A percentile compares a stretch with the other conserved stretches of the same genome.
phyloP scores from a whole-genome alignment of 1,140 invertebrate genomes.

The Bactericera cockerelli region DNA sequence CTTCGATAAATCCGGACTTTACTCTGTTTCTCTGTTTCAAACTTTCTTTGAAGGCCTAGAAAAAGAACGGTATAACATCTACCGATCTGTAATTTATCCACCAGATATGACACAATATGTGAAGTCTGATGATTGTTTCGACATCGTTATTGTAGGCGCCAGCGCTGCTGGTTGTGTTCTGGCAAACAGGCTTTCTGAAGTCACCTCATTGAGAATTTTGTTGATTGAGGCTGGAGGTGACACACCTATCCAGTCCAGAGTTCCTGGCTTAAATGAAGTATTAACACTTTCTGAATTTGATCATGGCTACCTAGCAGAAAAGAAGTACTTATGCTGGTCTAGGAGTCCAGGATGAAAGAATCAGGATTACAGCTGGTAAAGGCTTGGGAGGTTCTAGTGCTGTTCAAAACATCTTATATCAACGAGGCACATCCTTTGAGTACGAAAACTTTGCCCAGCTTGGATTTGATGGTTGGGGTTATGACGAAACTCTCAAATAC shows the following conservation, averaged over 20 bases:
- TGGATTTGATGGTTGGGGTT: background rate
- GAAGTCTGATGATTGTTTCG: slow-evolving; percentile 24
- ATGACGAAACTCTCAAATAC: slow-evolving; percentile 2
- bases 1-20: background rate
- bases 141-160: slow-evolving; percentile 78
- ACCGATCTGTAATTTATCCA: background rate
- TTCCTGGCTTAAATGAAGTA: background rate
- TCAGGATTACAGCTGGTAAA: background rate
- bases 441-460: slow-evolving; percentile 3
- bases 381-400: slow-evolving; percentile 5
- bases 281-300: background rate
- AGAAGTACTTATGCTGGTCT: background rate
- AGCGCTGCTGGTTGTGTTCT: slow-evolving; percentile 81
- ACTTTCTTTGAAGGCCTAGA: background rate
- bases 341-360: background rate
- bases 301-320: background rate
- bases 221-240: slow-evolving; percentile 4
- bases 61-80: slow-evolving; percentile 5
- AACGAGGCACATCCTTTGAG: background rate
- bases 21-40: background rate
- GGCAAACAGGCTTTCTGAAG: slow-evolving; percentile 63
- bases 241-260: slow-evolving; percentile 1
- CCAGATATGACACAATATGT: slow-evolving; percentile 6
- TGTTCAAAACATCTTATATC: slow-evolving; percentile 3
- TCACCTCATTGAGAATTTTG: slow-evolving; percentile 24